Base-by-base conservation (phyloP, 2,888 invertebrate genomes). In the Rotaria sp. region DNA sequence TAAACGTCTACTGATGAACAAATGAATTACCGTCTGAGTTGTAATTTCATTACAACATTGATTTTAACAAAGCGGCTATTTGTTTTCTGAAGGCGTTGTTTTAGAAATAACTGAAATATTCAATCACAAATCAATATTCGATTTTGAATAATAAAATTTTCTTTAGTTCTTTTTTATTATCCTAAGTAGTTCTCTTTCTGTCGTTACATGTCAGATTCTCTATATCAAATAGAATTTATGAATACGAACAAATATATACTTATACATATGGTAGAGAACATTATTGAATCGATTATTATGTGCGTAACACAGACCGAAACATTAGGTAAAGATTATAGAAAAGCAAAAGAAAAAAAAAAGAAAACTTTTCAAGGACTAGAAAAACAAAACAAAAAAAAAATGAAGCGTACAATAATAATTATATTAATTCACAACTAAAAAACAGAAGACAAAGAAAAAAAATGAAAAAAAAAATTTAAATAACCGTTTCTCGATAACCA, bases 361-460 rank as follows among this genome's bases (percentile, higher is more conserved):
- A 21, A 24, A 52, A 52, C 52, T 21, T 67, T 13, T 35, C 35
- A 38, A 67, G 67, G 67, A 67, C 67, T 67, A 67, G 67, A 67
- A 67, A 67, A 67, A 15, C 30, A 67, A 35, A 2, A 30, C 30
- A n/a, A 55, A 13, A 30, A 30, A 59, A 59, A 30, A 21, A 35
- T 35, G 67, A 38, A 67, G 67, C 67, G 30, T 67, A 67, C 10
- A 67, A 21, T 38, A 67, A 21, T 21, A 35, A 21, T 67, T 15
- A 67, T 30, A 13, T n/a, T 67, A 35, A 67, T 67, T 67, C 67
- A 67, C 67, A 67, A 67, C 67, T 67, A 67, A 67, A 67, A 57
- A 35, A 18, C 5, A 67, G 15, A 1, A 59, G 30, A 30, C 21
- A 21, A 15, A 13, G 18, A 50, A 52, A 5, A 52, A 52, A 52